phyloP scores from a whole-genome alignment of 35 echinoderm and acorn worm species.

The Eucidaris tribuloides region DNA sequence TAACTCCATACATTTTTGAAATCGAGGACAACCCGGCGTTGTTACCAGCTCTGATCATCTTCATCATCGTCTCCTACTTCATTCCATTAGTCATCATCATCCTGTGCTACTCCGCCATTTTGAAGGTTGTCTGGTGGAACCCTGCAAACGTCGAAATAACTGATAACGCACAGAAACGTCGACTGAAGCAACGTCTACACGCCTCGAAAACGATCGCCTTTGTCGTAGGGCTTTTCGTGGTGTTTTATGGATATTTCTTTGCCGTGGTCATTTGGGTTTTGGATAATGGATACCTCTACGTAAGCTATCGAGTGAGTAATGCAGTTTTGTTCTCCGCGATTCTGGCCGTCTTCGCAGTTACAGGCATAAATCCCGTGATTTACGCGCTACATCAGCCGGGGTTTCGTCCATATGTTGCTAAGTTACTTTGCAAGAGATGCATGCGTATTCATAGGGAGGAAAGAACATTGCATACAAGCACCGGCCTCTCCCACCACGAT shows the following conservation, averaged over 20 bases:
- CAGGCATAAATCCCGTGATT: not conserved
- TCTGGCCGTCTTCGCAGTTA: not conserved
- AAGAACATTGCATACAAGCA: no score
- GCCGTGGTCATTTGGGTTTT: not conserved
- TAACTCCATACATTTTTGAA: not conserved
- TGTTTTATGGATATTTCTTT: not conserved
- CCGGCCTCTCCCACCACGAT: no score
- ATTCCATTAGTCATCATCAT: not conserved
- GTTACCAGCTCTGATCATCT: not conserved
- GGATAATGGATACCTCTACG: not conserved
- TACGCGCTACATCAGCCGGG: not conserved
- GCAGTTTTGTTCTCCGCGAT: not conserved
- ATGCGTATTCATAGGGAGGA: no score
- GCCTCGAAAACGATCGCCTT: not conserved
- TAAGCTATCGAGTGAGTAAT: not conserved
- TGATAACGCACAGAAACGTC: not conserved
- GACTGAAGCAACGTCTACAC: not conserved
- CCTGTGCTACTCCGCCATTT: not conserved
- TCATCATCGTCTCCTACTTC: not conserved
- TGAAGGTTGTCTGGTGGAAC: not conserved
- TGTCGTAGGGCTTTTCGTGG: not conserved
- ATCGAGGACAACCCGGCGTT: not conserved
- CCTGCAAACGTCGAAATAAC: not conserved
- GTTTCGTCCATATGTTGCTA: not conserved
- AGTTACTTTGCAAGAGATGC: constrained; percentile 7